Evolutionary conservation across 2,888 invertebrate genomes (phyloP).

Genomic region (Barypeithes pellucidus): DNA sequence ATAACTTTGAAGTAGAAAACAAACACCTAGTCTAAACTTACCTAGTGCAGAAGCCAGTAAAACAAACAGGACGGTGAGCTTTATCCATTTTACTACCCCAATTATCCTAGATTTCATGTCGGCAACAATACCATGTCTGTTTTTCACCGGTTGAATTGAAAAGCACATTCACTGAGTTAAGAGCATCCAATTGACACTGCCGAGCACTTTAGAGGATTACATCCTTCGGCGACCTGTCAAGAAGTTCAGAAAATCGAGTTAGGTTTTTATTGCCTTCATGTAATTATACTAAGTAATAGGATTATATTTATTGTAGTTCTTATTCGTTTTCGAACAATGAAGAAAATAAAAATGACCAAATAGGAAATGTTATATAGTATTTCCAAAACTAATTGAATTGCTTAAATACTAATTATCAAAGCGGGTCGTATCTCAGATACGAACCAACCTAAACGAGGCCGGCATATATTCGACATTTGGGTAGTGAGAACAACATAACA

Average conservation of each 20-base stretch:
- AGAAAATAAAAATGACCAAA: not conserved
- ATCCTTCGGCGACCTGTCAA: constrained; percentile 43
- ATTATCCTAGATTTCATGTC: constrained; percentile 68
- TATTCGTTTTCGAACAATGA: not conserved
- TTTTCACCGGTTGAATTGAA: constrained; percentile 58
- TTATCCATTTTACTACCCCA: constrained; percentile 67
- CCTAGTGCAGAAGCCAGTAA: constrained; percentile 65
- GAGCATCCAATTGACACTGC: constrained; percentile 43
- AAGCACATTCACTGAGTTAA: constrained; percentile 51
- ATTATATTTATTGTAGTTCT: constrained; percentile 1
- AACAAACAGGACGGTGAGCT: constrained; percentile 63
- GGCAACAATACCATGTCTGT: constrained; percentile 68
- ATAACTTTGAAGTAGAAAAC: not conserved
- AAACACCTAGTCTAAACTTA: constrained; percentile 57
- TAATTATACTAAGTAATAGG: constrained; percentile 5
- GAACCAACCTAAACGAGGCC: too few species aligned
- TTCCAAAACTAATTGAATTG: too few species aligned
- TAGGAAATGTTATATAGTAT: not conserved
- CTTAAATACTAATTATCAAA: too few species aligned
- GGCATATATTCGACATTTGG: too few species aligned
- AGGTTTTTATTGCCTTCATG: constrained; percentile 16
- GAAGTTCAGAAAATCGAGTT: constrained; percentile 33
- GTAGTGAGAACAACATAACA: too few species aligned
- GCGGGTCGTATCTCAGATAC: too few species aligned
- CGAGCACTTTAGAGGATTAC: constrained; percentile 49